These are phyloP conservation scores for Willowsia nigromaculata DNA, from an alignment of 2,888 invertebrate genomes.

Conservation along the genomic window DNA sequence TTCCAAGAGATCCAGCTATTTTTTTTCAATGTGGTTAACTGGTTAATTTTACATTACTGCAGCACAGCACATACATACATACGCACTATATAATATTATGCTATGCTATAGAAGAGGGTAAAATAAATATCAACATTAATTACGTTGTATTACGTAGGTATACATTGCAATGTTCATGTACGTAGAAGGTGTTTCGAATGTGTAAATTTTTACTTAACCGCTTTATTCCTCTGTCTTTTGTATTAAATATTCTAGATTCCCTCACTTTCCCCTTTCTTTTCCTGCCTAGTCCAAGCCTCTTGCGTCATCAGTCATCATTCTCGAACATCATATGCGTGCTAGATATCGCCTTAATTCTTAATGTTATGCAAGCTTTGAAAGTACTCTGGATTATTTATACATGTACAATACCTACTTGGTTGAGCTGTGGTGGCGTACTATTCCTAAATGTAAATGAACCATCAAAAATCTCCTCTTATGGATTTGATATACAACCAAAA, in stretches of 20 bases:
- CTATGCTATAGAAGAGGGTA: no score
- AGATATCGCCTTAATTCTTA: neutral
- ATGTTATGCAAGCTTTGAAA: neutral
- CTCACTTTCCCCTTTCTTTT: constrained; percentile 2
- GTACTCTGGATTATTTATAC: neutral
- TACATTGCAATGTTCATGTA: no score
- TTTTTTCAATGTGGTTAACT: constrained; percentile 19
- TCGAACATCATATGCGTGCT: neutral
- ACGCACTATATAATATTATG: no score
- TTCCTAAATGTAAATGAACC: constrained; percentile 62
- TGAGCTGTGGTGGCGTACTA: neutral
- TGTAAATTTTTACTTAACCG: constrained; percentile 18
- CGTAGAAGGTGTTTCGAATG: neutral
- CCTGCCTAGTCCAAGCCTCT: neutral
- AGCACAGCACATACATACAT: neutral
- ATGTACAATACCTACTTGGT: neutral
- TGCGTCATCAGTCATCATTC: constrained; percentile 28
- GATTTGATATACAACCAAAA: constrained; percentile 55
- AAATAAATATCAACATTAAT: neutral
- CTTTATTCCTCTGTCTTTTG: constrained; percentile 1
- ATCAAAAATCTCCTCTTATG: constrained; percentile 59
- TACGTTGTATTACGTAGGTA: neutral
- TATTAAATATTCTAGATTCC: constrained; percentile 30
- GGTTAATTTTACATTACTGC: constrained; percentile 7
- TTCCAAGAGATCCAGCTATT: constrained; percentile 2